Evolutionary conservation across 2,797 vertebrate species (phyloP), one percentile per base, ranked within the genome.

Genomic region (Ataeniobius toweri): DNA sequence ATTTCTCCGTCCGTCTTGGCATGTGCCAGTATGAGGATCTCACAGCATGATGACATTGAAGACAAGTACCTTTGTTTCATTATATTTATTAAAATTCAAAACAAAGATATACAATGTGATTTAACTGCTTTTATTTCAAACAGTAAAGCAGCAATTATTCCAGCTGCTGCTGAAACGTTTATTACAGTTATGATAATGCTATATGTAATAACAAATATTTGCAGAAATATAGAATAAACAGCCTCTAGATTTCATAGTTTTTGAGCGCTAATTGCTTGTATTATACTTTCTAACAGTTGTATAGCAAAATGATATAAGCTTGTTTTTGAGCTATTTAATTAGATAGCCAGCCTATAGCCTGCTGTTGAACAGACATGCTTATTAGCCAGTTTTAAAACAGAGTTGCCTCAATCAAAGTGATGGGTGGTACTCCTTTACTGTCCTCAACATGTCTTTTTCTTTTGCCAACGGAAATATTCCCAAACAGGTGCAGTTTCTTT

Each of bases 1-100:
- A 78, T 73, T 71, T 44, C 72, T 78, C 31, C 12, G 53, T 36
- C 56, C 6, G 5, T 74, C 31, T 72, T 2, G 39, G 22, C 22
- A n/a, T 24, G 24, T 7, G 5, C 3, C 5, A 13, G 22, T 13
- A n/a, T 68, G 22, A 44, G 20, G 3, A n/a, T 44, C 0, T 14
- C 36, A 12, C 36, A 9, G 14, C 16, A 0, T 31, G 31, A 0
- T 31, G 31, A 63, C 16, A 41, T 65, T 39, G 3, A 67, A 67
- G 39, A 24, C 1, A 65, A 24, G 31, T 12, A 24, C 36, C 6
- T 2, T 41, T 0, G 36, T 41, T 67, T 67, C 6, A 63, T 18
- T 6, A 36, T 8, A 3, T 31, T 63, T 1, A 8, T 22, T 22
- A 39, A 22, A 20, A 9, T 65, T 5, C 36, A 65, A 18, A 28